Conservation (phyloP, 1,140 invertebrate species). For the Drosophila teissieri region DNA sequence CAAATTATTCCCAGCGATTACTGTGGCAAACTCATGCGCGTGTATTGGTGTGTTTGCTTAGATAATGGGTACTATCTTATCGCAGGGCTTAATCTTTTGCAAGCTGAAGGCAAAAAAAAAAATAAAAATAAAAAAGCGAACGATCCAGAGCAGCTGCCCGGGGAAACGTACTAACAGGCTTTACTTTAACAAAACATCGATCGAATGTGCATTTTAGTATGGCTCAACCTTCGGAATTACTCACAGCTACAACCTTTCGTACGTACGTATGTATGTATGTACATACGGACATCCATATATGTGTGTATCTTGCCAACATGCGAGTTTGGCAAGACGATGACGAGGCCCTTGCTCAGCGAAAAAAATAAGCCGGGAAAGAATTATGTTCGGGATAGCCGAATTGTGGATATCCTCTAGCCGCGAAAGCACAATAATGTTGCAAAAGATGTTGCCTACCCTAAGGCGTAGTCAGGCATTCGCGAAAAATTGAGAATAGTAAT, state of each 20-base stretch:
- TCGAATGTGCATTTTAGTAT: conserved; percentile 28
- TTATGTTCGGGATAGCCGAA: not conserved
- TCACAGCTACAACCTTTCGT: conserved; percentile 9
- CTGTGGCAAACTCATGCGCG: not conserved
- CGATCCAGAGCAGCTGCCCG: conserved; percentile 9
- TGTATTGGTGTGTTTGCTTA: conserved; percentile 2
- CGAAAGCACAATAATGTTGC: not conserved
- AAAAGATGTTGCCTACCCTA: not conserved
- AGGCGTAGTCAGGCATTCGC: not conserved
- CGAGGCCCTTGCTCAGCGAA: conserved; percentile 12
- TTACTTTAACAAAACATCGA: not conserved
- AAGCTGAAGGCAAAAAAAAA: conserved; percentile 29
- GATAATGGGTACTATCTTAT: conserved; percentile 45
- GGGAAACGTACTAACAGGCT: conserved; percentile 6
- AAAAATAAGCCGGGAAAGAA: not conserved
- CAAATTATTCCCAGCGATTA: conserved; percentile 32
- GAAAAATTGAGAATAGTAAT: not conserved
- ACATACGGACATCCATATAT: not conserved
- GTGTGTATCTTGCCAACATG: conserved; percentile 9
- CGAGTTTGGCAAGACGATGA: conserved; percentile 14
- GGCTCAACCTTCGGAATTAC: conserved; percentile 8
- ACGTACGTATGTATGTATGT: not conserved
- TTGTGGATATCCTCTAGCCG: not conserved
- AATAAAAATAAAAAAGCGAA: not conserved
- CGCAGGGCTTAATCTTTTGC: conserved; percentile 43